Base-by-base conservation (phyloP, 2,888 invertebrate species). In the Geotrupes spiniger region DNA sequence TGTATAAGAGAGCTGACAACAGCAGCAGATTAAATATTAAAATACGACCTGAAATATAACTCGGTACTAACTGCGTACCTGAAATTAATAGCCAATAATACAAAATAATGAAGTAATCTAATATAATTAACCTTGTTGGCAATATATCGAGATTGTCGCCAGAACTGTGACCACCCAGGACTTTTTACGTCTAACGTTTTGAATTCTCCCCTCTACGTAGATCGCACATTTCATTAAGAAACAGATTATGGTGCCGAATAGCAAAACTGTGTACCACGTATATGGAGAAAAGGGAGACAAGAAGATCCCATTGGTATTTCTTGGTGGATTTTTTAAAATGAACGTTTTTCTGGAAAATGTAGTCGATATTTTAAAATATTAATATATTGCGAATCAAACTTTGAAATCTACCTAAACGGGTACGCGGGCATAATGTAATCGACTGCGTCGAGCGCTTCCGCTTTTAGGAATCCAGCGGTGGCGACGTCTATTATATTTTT, bases 301-400 rank as follows among this genome's bases (percentile, higher is more conserved):
- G 28, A 41, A 41, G 26, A 46, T 46, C n/a, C 28, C 41, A 28
- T 27, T 46, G 14, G 21, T 17, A n/a, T 41, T 36, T 27, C 40
- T 27, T 9, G 28, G 12, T 0, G 46, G 36, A 36, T 46, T 46
- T 36, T 46, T 40, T 28, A 46, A 36, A 27, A 46, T 46, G 12
- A 46, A 46, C 9, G 42, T 15, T 36, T 46, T 46, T 10, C 46
- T 46, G 12, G 25, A 31, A 40, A 21, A 21, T 17, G 26, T n/a
- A n/a, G n/a, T n/a, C n/a, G n/a, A n/a, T n/a, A n/a, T n/a, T n/a
- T n/a, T n/a, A n/a, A n/a, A n/a, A n/a, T n/a, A n/a, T n/a, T n/a
- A n/a, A n/a, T n/a, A n/a, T n/a, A n/a, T n/a, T n/a, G n/a, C n/a
- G n/a, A n/a, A n/a, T n/a, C 21, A 21, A 21, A 21, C 4, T 21